These are phyloP conservation scores for Onychomys arenicola DNA, from an alignment of 2,797 vertebrate genomes.

Conservation along the genomic window DNA sequence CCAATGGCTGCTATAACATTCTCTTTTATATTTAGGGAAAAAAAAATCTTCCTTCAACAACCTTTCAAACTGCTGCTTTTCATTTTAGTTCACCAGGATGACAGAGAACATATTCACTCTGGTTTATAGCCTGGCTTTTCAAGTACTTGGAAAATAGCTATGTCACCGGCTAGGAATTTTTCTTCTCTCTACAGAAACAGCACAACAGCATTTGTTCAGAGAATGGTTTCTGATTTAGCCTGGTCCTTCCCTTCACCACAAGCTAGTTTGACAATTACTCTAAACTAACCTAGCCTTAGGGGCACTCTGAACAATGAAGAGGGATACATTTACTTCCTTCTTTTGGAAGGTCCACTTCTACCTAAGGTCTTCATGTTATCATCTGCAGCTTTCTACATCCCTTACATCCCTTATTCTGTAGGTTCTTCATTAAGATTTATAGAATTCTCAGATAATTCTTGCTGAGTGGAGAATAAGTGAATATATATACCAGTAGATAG, in stretches of 20 bases:
- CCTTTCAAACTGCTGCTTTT: not conserved
- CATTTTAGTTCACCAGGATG: not conserved
- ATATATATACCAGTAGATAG: not conserved
- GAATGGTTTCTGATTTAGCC: not conserved
- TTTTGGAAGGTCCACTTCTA: not conserved
- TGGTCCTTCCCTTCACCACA: not conserved
- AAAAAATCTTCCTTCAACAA: slow-evolving; percentile 7
- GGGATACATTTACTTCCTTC: not conserved
- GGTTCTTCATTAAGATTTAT: not conserved
- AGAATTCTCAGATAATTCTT: not conserved
- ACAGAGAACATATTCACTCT: not conserved
- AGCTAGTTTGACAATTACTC: not conserved
- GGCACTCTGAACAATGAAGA: not conserved
- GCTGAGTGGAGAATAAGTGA: not conserved
- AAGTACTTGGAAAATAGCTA: not conserved
- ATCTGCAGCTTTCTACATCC: not conserved
- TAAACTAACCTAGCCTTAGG: not conserved
- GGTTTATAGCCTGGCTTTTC: not conserved
- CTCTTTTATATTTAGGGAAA: slow-evolving; percentile 31
- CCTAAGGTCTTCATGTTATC: not conserved
- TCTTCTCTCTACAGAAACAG: not conserved
- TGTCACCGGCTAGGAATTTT: not conserved
- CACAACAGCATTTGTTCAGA: not conserved
- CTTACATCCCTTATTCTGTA: not conserved
- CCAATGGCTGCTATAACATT: slow-evolving; percentile 21